These are phyloP conservation scores for Dexiosoma caninum DNA, from an alignment of 2,888 invertebrate species.

Conservation along the genomic window DNA sequence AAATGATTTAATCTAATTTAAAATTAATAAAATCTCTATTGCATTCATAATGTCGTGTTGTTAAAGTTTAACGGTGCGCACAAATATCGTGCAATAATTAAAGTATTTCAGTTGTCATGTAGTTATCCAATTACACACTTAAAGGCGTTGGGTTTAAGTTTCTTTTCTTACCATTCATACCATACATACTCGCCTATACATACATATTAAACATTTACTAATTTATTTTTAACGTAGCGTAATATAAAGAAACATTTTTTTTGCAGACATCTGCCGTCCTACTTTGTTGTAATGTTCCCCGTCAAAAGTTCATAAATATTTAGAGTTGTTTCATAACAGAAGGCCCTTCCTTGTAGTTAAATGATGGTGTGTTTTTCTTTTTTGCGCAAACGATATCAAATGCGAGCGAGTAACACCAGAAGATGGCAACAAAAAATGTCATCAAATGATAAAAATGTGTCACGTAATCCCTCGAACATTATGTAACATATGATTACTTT, in stretches of 20 bases:
- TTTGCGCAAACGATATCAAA: not conserved
- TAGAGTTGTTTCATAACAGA: not conserved
- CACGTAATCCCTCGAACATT: slow-evolving; percentile 63
- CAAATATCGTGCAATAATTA: too few relatives aligned
- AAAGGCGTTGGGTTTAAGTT: too few relatives aligned
- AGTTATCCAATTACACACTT: too few relatives aligned
- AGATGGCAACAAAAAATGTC: slow-evolving; percentile 38
- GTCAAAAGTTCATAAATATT: not conserved
- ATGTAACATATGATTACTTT: slow-evolving; percentile 62
- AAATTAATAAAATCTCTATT: too few relatives aligned
- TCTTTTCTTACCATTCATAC: too few relatives aligned
- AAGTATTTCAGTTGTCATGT: too few relatives aligned
- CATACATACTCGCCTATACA: too few relatives aligned
- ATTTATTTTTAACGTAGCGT: too few relatives aligned
- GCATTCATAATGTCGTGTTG: too few relatives aligned
- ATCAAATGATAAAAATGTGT: slow-evolving; percentile 62
- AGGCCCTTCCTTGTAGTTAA: not conserved
- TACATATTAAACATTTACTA: too few relatives aligned
- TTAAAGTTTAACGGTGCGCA: too few relatives aligned
- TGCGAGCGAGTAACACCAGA: not conserved
- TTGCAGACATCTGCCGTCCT: not conserved
- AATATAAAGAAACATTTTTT: not conserved
- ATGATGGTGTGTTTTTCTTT: not conserved
- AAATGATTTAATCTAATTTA: too few relatives aligned
- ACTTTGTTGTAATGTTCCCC: not conserved